Base-by-base conservation (phyloP, 2,797 vertebrate species). In the Melanotaenia parkinsoni region DNA sequence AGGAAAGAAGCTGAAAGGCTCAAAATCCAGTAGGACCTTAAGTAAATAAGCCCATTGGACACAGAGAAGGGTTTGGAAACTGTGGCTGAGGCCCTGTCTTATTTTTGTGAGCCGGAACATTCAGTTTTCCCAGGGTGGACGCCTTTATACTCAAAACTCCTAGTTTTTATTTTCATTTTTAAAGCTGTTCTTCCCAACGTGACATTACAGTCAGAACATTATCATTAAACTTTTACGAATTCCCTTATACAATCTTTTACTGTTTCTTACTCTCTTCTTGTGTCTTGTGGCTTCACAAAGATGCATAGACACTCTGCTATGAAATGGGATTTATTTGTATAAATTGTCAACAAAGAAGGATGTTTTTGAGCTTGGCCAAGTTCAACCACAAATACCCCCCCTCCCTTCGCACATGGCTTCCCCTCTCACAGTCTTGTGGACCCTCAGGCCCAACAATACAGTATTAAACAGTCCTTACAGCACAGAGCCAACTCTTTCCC, bases 21-120 rank as follows among this genome's bases (percentile, higher is more conserved):
- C 83, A 87, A 88, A 92, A 91, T 92, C 89, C 89, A 72, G 83
- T 93, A 89, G 93, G 88, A 87, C 86, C 86, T 70, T 91, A 93
- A 93, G 88, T 90, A 92, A 92, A 92, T 94, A 93, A 95, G 92
- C 89, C 88, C 90, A 88, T 93, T 92, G 89, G 92, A 91, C 85
- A 93, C 90, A 90, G 89, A 91, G 88, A 80, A 82, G 79, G 83
- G 81, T 88, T 89, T 90, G 85, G 80, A 70, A 83, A 87, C 82
- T 85, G 78, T 73, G 80, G 83, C 83, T 79, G 79, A 82, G 81
- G 87, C 91, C 85, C 77, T 86, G 84, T 89, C 85, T 87, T 88
- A 83, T 88, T 91, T 89, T 83, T 84, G 85, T 90, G 79, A 69
- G 74, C 80, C 81, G 58, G 74, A 91, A 88, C 82, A 85, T 82